Percentiles rank a stretch among this genome's conserved stretches.
Conservation (phyloP, 2,888 invertebrate genomes). For the Holacanthella duospinosa region DNA sequence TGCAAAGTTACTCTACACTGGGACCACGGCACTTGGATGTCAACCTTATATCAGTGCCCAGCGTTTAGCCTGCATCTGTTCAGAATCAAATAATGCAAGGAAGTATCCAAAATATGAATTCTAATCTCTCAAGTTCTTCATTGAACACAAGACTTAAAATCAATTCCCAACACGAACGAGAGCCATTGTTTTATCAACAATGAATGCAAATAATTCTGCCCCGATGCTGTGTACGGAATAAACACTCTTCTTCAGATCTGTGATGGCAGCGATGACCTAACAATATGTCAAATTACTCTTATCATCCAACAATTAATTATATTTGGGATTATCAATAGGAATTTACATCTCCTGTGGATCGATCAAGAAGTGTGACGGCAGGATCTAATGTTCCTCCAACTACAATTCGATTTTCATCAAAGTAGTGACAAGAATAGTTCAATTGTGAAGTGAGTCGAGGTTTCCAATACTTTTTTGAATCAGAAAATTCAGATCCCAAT, state of each 20-base stretch:
- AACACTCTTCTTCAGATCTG: too few relatives aligned
- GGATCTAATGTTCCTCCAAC: conserved; percentile 54
- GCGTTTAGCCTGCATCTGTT: conserved; percentile 69
- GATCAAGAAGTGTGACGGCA: conserved; percentile 52
- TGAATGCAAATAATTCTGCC: too few relatives aligned
- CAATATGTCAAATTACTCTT: too few relatives aligned
- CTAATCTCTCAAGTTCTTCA: too few relatives aligned
- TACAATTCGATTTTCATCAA: conserved; percentile 44
- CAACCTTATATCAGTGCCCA: conserved; percentile 77
- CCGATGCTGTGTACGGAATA: too few relatives aligned
- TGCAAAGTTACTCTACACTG: conserved; percentile 73
- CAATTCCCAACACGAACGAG: too few relatives aligned
- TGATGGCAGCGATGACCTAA: too few relatives aligned
- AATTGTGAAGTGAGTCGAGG: conserved; percentile 13
- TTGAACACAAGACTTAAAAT: too few relatives aligned
- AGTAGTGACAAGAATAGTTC: conserved; percentile 26
- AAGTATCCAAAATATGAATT: background rate
- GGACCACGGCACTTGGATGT: conserved; percentile 74
- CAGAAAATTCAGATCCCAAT: background rate
- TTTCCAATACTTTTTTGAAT: background rate
- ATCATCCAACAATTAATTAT: too few relatives aligned
- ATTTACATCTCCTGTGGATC: conserved; percentile 50
- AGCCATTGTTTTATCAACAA: too few relatives aligned
- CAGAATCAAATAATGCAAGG: conserved; percentile 38
- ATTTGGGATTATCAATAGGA: too few relatives aligned